Evolutionary conservation across 2,113 vertebrate species (phyloP).

Genomic region (Charina bottae): DNA sequence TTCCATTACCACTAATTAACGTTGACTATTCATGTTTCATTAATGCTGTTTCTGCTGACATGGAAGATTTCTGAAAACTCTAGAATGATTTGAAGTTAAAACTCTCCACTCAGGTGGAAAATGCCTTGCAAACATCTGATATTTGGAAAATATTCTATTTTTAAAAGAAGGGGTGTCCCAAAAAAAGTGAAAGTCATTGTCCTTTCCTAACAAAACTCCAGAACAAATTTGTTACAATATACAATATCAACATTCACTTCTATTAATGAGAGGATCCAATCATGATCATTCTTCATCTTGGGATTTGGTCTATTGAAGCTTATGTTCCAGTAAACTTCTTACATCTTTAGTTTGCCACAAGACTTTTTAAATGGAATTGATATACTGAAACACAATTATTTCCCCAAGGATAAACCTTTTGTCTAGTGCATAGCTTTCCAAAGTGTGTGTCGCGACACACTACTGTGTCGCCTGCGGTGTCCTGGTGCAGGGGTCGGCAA

Average conservation of each 20-base stretch:
- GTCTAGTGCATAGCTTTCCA: no score
- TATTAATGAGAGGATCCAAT: not conserved
- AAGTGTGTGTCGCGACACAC: no score
- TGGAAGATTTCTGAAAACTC: slow-evolving; percentile 32
- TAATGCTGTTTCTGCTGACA: slow-evolving; percentile 60
- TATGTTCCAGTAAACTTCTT: not conserved
- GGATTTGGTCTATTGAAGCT: not conserved
- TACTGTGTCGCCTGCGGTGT: no score
- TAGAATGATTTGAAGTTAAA: slow-evolving; percentile 28
- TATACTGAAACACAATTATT: not conserved
- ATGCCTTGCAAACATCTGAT: not conserved
- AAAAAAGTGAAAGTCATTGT: slow-evolving; percentile 8
- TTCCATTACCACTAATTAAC: slow-evolving; percentile 69
- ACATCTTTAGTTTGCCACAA: not conserved
- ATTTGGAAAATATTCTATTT: not conserved
- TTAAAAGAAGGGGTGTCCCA: not conserved
- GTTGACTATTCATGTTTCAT: slow-evolving; percentile 65
- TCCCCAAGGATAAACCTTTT: not conserved
- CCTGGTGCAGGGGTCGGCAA: no score
- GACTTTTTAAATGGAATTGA: not conserved
- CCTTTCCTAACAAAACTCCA: not conserved
- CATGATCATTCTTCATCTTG: not conserved
- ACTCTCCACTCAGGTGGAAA: slow-evolving; percentile 34
- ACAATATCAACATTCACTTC: not conserved
- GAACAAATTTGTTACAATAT: no score